A percentile compares a stretch with the other conserved stretches of the same genome.
Evolutionary conservation across 2,888 invertebrate species (phyloP).

Genomic region (Microctonus hyperodae): DNA sequence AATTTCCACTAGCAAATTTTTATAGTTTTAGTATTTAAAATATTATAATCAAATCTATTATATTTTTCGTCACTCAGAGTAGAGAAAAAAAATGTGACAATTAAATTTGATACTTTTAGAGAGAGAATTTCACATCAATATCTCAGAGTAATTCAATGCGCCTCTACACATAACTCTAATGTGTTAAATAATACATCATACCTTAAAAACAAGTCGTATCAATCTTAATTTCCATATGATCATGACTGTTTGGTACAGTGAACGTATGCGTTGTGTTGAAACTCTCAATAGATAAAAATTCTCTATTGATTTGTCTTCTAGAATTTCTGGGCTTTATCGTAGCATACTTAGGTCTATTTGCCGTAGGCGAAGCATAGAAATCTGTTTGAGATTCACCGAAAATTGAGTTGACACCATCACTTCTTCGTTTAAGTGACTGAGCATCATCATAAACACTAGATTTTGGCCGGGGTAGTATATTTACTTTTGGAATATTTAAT

Average conservation of each 20-base stretch:
- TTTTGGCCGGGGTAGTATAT: constrained; percentile 35
- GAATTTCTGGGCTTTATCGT: constrained; percentile 42
- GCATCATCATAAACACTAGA: constrained; percentile 46
- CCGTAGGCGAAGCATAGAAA: constrained; percentile 32
- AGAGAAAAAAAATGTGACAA: no score
- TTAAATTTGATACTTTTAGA: no score
- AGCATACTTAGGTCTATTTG: constrained; percentile 35
- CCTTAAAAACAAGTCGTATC: neutral
- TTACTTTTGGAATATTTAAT: constrained; percentile 43
- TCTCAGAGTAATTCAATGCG: no score
- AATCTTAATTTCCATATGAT: neutral
- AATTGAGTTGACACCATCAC: neutral
- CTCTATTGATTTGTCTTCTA: constrained; percentile 26
- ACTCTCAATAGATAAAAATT: constrained; percentile 31
- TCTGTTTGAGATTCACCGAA: neutral
- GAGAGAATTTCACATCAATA: no score
- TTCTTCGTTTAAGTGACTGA: constrained; percentile 40
- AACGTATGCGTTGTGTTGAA: neutral
- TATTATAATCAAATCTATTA: no score
- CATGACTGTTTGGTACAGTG: neutral
- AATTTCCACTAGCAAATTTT: no score
- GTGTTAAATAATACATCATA: neutral
- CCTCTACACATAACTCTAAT: no score
- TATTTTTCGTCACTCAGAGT: no score
- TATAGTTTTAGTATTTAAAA: no score